These are phyloP conservation scores for Anableps anableps DNA, from an alignment of 2,797 vertebrate genomes.

Conservation along the genomic window DNA sequence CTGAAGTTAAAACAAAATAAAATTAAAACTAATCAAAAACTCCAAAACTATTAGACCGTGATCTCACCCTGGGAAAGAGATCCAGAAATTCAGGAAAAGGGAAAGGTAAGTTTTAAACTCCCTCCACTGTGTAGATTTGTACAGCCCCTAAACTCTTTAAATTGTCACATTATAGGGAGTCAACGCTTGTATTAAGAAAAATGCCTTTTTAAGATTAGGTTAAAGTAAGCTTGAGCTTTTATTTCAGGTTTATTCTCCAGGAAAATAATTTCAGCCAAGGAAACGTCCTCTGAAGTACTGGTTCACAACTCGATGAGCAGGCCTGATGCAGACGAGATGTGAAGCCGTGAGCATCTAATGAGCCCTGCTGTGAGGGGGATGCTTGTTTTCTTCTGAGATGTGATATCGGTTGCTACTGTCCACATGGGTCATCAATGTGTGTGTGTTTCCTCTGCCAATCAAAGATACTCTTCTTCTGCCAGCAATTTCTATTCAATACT, in stretches of 20 bases:
- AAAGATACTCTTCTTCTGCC: slow-evolving; percentile 4
- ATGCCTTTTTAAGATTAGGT: background rate
- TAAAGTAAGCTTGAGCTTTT: background rate
- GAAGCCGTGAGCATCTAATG: slow-evolving; percentile 36
- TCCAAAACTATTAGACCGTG: no score
- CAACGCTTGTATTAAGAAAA: background rate
- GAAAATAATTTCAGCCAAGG: background rate
- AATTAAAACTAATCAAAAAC: no score
- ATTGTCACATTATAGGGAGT: background rate
- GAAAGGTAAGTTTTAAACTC: background rate
- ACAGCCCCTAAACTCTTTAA: background rate
- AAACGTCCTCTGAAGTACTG: background rate
- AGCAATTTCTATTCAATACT: slow-evolving; percentile 13
- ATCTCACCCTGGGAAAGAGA: background rate
- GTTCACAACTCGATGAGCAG: background rate
- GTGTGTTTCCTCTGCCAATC: slow-evolving; percentile 33
- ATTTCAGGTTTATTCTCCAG: background rate
- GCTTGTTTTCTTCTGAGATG: slow-evolving; percentile 42
- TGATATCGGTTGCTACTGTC: slow-evolving; percentile 42
- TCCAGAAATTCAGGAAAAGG: background rate
- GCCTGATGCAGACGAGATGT: background rate
- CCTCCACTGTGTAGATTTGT: background rate
- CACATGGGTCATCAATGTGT: slow-evolving; percentile 25
- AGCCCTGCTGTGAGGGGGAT: slow-evolving; percentile 51
- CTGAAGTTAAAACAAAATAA: background rate